Evolutionary conservation across 2,888 invertebrate genomes (phyloP), one percentile per base, ranked within the genome.

Genomic region (Lobophora halterata): DNA sequence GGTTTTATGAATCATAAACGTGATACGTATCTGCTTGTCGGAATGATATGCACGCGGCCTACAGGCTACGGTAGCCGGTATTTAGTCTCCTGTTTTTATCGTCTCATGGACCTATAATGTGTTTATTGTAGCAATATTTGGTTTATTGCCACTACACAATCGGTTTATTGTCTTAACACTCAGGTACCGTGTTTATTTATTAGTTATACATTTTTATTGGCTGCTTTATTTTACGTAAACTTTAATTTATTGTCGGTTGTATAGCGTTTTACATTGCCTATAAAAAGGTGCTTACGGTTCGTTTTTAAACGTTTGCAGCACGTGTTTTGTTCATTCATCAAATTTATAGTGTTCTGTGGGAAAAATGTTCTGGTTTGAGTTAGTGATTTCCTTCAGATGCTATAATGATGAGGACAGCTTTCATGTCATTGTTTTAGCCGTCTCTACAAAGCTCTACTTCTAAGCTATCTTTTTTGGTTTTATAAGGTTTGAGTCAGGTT

Each of bases 141-240:
- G 83, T 86, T 87, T 85, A 86, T 80, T 79, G 73, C 85, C 58
- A 65, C 82, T 80, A 79, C 80, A 83, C 79, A 76, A 79, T 79
- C 71, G 56, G 80, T 87, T 87, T 86, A 85, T 81, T 86, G 85
- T 86, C 77, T 85, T 73, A 78, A 75, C 75, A 75, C 76, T 73
- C 85, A 86, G 87, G 86, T 87, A 85, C 82, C 80, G 79, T 86
- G 83, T 86, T 86, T 83, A 86, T 86, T 87, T 87, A 86, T 86
- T 87, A 86, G 82, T 85, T 86, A 86, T 86, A 87, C 86, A 85
- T 83, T 87, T 87, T 87, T 87, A 87, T 86, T 83, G 74, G 73
- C 75, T 53, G 83, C 79, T 86, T 87, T 79, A 87, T 82, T 86
- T 86, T 80, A 85, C 83, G 85, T 87, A 77, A 86, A 82, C 73